These are phyloP conservation scores for Crypturellus tataupa DNA, from an alignment of 2,797 vertebrate genomes.

Conservation along the genomic window DNA sequence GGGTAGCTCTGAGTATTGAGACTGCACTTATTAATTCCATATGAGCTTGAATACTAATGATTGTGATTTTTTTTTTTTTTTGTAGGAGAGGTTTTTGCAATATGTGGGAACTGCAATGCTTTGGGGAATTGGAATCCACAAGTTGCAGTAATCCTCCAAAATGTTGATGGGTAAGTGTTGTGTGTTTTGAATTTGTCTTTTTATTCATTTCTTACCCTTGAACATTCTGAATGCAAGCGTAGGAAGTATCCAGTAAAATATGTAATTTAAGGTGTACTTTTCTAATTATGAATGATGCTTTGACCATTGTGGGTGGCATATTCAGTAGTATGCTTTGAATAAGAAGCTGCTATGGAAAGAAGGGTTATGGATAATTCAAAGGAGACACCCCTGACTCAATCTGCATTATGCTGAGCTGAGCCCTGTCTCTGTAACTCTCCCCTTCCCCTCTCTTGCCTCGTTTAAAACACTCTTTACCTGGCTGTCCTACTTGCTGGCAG, in stretches of 20 bases:
- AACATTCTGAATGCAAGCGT: background rate
- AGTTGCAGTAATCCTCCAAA: slow-evolving; percentile 85
- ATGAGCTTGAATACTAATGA: background rate
- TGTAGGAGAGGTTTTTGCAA: slow-evolving; percentile 92
- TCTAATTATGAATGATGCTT: background rate
- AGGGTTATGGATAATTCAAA: background rate
- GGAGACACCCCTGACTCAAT: no score
- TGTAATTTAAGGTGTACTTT: background rate
- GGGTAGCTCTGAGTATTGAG: background rate
- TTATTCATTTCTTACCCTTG: background rate
- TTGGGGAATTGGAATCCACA: slow-evolving; percentile 92
- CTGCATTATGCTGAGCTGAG: no score
- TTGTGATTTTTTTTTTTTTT: background rate
- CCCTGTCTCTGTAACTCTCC: no score
- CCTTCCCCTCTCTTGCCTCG: no score
- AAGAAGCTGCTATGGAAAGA: background rate
- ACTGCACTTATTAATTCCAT: background rate
- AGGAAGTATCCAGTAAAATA: background rate
- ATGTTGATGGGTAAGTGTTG: slow-evolving; percentile 71
- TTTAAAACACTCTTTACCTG: no score
- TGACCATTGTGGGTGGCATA: background rate
- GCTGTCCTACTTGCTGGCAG: no score
- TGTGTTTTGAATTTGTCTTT: background rate
- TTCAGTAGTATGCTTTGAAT: background rate
- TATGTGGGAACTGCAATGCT: slow-evolving; percentile 91